phyloP scores from a whole-genome alignment of 2,797 vertebrate species.

The Phataginus tetradactyla region DNA sequence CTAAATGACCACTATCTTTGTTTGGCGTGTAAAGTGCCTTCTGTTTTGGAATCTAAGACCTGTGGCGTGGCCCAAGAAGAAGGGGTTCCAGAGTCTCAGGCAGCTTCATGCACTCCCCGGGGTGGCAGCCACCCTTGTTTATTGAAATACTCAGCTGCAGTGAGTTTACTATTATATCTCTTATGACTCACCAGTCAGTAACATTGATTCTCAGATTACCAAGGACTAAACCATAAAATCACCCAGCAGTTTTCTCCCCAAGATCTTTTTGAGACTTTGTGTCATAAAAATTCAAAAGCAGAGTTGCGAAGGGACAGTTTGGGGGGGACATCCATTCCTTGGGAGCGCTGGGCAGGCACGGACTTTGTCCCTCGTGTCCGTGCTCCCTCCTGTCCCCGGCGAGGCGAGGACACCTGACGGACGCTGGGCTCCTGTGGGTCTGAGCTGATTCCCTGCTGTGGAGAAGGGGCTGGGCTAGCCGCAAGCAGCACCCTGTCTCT shows the following conservation, averaged over 20 bases:
- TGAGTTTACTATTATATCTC: slow-evolving; percentile 64
- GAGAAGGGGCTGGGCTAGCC: not conserved
- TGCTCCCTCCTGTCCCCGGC: not conserved
- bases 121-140: slow-evolving; percentile 37
- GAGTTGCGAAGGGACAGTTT: not conserved
- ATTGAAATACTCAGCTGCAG: slow-evolving; percentile 59
- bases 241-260: slow-evolving; percentile 71
- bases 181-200: slow-evolving; percentile 63
- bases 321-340: not conserved
- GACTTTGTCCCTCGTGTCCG: not conserved
- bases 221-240: slow-evolving; percentile 62
- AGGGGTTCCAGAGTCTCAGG: not conserved
- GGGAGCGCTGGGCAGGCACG: not conserved
- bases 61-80: slow-evolving; percentile 53
- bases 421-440: not conserved
- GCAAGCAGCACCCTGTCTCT: not conserved
- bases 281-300: slow-evolving; percentile 71
- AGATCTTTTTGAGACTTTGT: slow-evolving; percentile 53
- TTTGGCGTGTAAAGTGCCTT: slow-evolving; percentile 31
- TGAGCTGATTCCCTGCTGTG: not conserved
- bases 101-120: not conserved
- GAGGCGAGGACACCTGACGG: not conserved
- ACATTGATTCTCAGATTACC: slow-evolving; percentile 69
- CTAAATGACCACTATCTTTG: not conserved
- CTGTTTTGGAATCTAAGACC: not conserved